phyloP scores from a whole-genome alignment of 2,888 invertebrate genomes.

The Caenorhabditis sp. region DNA sequence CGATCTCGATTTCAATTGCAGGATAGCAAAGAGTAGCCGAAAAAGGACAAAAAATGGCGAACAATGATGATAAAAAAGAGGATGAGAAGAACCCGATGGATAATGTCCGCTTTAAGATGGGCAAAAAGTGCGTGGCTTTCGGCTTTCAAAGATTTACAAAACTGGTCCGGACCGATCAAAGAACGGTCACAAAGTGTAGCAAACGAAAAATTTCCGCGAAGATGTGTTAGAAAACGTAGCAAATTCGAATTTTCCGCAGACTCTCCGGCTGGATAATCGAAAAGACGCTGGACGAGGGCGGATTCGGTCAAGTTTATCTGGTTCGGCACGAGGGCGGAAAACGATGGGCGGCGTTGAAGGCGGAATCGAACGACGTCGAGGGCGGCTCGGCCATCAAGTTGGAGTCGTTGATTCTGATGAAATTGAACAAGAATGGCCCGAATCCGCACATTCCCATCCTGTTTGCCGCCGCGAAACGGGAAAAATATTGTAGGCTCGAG shows the following conservation, averaged over 20 bases:
- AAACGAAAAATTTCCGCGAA: no score
- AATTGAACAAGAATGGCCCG: conserved; percentile 63
- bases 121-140: no score
- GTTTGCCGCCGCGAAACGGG: conserved; percentile 68
- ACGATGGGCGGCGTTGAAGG: conserved; percentile 69
- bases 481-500: no score
- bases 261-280: conserved; percentile 67
- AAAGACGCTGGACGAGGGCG: conserved; percentile 70
- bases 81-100: not conserved
- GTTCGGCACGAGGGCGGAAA: conserved; percentile 31
- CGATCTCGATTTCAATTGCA: not conserved
- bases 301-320: conserved; percentile 70
- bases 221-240: no score
- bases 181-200: no score
- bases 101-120: not conserved
- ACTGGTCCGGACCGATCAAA: no score
- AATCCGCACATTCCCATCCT: conserved; percentile 66
- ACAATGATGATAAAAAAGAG: not conserved
- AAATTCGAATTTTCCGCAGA: conserved; percentile 13
- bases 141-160: no score
- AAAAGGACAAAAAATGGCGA: not conserved
- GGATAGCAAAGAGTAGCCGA: not conserved
- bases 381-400: conserved; percentile 75
- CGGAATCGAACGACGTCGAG: conserved; percentile 72
- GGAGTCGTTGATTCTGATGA: conserved; percentile 63